Conservation (phyloP, 2,888 invertebrate genomes). For the Nemotelus pantherinus region DNA sequence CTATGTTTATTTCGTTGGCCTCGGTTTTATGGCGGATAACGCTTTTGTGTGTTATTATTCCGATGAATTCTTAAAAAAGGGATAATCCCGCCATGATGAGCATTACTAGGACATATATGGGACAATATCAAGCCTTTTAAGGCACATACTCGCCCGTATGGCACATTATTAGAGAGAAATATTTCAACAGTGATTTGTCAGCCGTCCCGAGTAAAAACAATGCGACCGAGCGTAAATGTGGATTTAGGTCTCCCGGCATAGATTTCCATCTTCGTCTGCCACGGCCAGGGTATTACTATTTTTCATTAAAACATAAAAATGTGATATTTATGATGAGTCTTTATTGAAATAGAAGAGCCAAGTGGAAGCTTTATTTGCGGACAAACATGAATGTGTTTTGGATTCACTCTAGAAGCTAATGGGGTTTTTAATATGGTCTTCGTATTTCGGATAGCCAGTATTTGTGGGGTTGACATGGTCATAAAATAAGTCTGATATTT, state of each 20-base stretch:
- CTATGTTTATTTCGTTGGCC: slow-evolving; percentile 44
- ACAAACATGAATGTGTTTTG: not conserved
- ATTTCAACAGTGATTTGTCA: slow-evolving; percentile 43
- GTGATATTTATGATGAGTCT: slow-evolving; percentile 29
- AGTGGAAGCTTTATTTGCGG: slow-evolving; percentile 1
- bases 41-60: slow-evolving; percentile 46
- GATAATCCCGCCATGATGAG: slow-evolving; percentile 46
- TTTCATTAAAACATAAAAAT: slow-evolving; percentile 33
- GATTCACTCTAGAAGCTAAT: not conserved
- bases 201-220: slow-evolving; percentile 31
- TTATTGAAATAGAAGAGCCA: slow-evolving; percentile 26
- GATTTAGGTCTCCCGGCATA: slow-evolving; percentile 10
- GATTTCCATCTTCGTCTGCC: slow-evolving; percentile 9
- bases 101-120: slow-evolving; percentile 40
- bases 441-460: not conserved
- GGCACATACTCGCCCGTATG: slow-evolving; percentile 9
- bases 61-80: slow-evolving; percentile 43
- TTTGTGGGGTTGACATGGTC: not conserved
- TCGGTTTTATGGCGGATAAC: slow-evolving; percentile 46
- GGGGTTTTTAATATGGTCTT: not conserved
- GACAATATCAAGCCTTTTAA: slow-evolving; percentile 37
- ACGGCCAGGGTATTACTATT: slow-evolving; percentile 32
- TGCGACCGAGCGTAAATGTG: slow-evolving; percentile 34
- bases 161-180: slow-evolving; percentile 28
- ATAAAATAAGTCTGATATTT: no score